A percentile compares a stretch with the other conserved stretches of the same genome.
phyloP scores from a whole-genome alignment of 2,888 invertebrate genomes.

The Cyaniris semiargus region DNA sequence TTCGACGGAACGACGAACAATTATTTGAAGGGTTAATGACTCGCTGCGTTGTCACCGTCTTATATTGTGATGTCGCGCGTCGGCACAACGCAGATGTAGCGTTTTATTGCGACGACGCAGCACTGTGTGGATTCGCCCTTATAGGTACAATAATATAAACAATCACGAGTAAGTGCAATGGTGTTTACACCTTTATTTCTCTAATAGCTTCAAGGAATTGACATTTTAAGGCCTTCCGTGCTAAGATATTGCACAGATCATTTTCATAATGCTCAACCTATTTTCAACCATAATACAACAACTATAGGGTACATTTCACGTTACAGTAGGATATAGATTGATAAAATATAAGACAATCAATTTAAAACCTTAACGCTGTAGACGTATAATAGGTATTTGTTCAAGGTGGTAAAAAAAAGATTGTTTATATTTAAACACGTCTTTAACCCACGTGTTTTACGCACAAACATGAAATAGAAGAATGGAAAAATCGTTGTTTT shows the following conservation, averaged over 20 bases:
- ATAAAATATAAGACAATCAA: neutral
- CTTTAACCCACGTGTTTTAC: neutral
- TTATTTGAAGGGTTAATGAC: no score
- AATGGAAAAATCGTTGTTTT: neutral
- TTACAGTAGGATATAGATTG: neutral
- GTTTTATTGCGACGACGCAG: neutral
- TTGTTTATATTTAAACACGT: neutral
- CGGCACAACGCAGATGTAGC: neutral
- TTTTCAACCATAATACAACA: neutral
- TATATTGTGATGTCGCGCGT: neutral
- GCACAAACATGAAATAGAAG: neutral
- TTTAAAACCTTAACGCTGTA: neutral
- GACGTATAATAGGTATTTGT: neutral
- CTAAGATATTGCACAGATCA: neutral
- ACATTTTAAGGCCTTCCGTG: neutral
- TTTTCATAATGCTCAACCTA: neutral
- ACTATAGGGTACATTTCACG: neutral
- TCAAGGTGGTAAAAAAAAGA: neutral
- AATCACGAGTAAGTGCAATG: neutral
- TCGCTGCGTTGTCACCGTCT: neutral
- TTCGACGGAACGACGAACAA: neutral
- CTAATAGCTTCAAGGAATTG: neutral
- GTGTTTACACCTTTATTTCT: constrained; percentile 2
- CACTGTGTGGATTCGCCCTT: neutral
- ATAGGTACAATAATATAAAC: neutral